phyloP scores from a whole-genome alignment of 30 jellyfish, hydroid and myxozoan genomes.

The Turritopsis dohrnii region DNA sequence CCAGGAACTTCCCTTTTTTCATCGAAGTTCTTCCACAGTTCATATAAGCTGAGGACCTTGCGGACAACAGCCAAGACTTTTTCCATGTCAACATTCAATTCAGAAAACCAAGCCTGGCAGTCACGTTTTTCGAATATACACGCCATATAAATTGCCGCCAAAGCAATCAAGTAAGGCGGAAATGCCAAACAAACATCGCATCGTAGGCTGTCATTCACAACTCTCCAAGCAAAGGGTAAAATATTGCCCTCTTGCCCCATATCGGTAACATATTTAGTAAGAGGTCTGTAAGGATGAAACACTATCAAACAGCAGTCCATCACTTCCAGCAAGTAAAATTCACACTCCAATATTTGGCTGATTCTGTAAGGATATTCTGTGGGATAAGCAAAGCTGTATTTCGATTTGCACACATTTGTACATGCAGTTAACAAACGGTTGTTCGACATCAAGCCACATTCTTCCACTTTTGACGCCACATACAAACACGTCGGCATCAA shows the following conservation, averaged over 20 bases:
- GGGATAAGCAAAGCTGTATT: slow-evolving; percentile 76
- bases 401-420: slow-evolving; percentile 53
- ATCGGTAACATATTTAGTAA: slow-evolving; percentile 78
- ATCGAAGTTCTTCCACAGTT: slow-evolving; percentile 79
- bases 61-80: slow-evolving; percentile 64
- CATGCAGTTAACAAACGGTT: slow-evolving; percentile 65
- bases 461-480: slow-evolving; percentile 92
- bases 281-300: slow-evolving; percentile 81
- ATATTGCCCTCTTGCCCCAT: slow-evolving; percentile 85
- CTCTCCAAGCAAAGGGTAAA: slow-evolving; percentile 83
- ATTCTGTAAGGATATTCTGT: slow-evolving; percentile 81
- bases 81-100: slow-evolving; percentile 70
- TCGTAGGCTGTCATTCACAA: slow-evolving; percentile 77
- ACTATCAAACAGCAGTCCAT: slow-evolving; percentile 87
- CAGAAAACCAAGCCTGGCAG: slow-evolving; percentile 94
- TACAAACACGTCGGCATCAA: slow-evolving; percentile 79
- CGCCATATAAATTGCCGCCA: slow-evolving; percentile 89
- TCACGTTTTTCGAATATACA: slow-evolving; percentile 81
- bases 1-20: slow-evolving; percentile 73
- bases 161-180: slow-evolving; percentile 86
- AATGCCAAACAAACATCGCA: slow-evolving; percentile 61
- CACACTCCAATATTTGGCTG: slow-evolving; percentile 86
- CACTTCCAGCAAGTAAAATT: slow-evolving; percentile 62
- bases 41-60: slow-evolving; percentile 66
- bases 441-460: slow-evolving; percentile 73